phyloP scores from a whole-genome alignment of 2,113 vertebrate genomes.

The Epinephelus moara region DNA sequence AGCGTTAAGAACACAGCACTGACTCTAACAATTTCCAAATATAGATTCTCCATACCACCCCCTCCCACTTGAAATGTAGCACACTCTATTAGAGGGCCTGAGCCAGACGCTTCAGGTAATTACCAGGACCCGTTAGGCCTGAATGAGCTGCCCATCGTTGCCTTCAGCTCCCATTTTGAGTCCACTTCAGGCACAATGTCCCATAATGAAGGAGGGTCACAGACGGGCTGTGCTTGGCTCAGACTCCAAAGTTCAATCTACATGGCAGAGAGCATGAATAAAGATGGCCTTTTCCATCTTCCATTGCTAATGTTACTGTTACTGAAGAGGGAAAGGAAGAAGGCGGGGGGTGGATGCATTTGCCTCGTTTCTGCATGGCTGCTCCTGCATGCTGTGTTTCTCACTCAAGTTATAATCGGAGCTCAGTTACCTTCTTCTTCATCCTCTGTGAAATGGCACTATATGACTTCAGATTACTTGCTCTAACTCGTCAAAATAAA shows the following conservation, averaged over 20 bases:
- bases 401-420: constrained; percentile 40
- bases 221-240: constrained; percentile 48
- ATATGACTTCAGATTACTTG: constrained; percentile 11
- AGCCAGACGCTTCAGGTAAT: constrained; percentile 70
- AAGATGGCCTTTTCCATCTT: constrained; percentile 67
- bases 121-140: constrained; percentile 65
- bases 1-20: constrained; percentile 25
- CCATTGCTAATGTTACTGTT: constrained; percentile 44
- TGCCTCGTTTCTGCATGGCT: constrained; percentile 63
- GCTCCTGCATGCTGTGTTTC: constrained; percentile 42
- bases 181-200: constrained; percentile 70
- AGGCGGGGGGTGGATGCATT: constrained; percentile 36
- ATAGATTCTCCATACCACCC: constrained; percentile 53
- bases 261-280: constrained; percentile 67
- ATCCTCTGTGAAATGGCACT: constrained; percentile 15
- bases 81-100: constrained; percentile 67
- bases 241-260: constrained; percentile 66
- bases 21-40: constrained; percentile 59
- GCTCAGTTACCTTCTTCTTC: constrained; percentile 2
- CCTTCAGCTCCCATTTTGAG: constrained; percentile 68
- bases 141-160: constrained; percentile 66
- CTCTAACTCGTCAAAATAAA: constrained; percentile 1
- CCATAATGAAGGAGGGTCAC: constrained; percentile 69
- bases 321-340: constrained; percentile 36
- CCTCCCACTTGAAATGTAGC: constrained; percentile 54